Percentiles rank a stretch among this genome's conserved stretches.
These are phyloP conservation scores for Pterocles gutturalis DNA, from an alignment of 2,113 vertebrate species.

Conservation along the genomic window DNA sequence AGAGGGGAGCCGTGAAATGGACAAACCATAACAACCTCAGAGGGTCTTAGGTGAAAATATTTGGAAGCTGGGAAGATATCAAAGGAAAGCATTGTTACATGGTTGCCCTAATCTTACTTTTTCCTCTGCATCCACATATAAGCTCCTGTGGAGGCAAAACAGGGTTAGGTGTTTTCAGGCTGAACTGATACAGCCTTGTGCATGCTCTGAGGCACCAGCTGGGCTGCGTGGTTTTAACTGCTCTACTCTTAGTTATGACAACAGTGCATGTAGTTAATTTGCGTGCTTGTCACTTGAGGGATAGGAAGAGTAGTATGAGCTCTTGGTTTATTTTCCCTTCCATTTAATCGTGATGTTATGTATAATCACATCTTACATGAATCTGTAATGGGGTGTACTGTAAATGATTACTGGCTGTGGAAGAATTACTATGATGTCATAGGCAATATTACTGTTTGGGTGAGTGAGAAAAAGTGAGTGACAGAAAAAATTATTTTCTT, in stretches of 20 bases:
- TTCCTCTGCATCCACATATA: rapidly evolving
- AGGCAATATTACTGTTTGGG: not conserved
- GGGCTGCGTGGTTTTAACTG: not conserved
- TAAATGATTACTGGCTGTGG: not conserved
- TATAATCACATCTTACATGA: not conserved
- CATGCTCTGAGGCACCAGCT: rapidly evolving
- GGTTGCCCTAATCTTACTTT: not conserved
- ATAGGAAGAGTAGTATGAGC: not conserved
- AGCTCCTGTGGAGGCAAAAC: not conserved
- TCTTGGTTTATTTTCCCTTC: not conserved
- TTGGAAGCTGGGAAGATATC: not conserved
- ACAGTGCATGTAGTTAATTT: not conserved
- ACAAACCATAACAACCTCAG: not conserved
- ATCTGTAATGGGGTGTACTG: not conserved
- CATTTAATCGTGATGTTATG: not conserved
- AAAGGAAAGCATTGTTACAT: not conserved
- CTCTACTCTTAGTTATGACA: not conserved
- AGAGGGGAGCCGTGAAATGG: not conserved
- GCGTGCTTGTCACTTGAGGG: not conserved
- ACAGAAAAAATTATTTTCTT: not conserved
- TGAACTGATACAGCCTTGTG: not conserved
- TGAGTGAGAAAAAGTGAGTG: not conserved
- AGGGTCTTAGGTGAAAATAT: not conserved
- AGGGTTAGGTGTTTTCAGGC: not conserved
- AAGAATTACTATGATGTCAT: not conserved